Evolutionary conservation across 1,140 invertebrate species (phyloP).

Genomic region (Telenomus remus): DNA sequence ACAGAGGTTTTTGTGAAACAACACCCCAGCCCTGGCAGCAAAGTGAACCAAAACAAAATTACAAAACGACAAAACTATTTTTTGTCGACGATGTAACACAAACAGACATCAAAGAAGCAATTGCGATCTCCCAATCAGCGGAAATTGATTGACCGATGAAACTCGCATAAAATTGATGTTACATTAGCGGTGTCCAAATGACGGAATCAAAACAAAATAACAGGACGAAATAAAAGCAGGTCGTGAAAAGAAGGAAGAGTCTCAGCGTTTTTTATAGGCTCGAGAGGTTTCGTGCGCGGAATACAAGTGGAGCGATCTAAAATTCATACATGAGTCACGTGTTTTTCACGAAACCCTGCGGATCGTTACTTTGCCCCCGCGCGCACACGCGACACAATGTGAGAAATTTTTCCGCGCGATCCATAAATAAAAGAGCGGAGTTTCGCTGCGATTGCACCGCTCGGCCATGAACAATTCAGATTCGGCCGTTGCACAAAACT

Average conservation of each 20-base stretch:
- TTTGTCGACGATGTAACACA: too few relatives aligned
- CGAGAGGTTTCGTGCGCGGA: slow-evolving; percentile 26
- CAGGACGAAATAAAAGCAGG: slow-evolving; percentile 14
- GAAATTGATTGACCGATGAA: slow-evolving; percentile 7
- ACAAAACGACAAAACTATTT: too few relatives aligned
- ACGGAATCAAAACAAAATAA: slow-evolving; percentile 42
- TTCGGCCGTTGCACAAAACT: slow-evolving; percentile 15
- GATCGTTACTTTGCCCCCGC: slow-evolving; percentile 28
- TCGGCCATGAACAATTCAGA: slow-evolving; percentile 20
- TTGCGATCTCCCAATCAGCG: too few relatives aligned
- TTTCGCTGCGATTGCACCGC: slow-evolving; percentile 9
- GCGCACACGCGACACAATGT: slow-evolving; percentile 6
- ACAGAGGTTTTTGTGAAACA: too few relatives aligned
- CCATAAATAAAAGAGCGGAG: slow-evolving; percentile 22
- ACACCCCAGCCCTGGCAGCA: too few relatives aligned
- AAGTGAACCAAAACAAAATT: too few relatives aligned
- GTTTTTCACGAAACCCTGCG: slow-evolving; percentile 14
- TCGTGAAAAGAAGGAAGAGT: slow-evolving; percentile 25
- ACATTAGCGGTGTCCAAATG: slow-evolving; percentile 21
- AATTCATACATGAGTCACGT: slow-evolving; percentile 41
- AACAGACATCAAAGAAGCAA: too few relatives aligned
- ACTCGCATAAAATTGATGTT: slow-evolving; percentile 14
- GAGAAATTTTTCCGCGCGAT: slow-evolving; percentile 16
- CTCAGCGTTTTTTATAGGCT: slow-evolving; percentile 18
- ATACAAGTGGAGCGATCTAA: slow-evolving; percentile 28